Percentiles rank a stretch among this genome's conserved stretches.
Conservation (phyloP, 2,113 vertebrate genomes). For the Collichthys lucidus region DNA sequence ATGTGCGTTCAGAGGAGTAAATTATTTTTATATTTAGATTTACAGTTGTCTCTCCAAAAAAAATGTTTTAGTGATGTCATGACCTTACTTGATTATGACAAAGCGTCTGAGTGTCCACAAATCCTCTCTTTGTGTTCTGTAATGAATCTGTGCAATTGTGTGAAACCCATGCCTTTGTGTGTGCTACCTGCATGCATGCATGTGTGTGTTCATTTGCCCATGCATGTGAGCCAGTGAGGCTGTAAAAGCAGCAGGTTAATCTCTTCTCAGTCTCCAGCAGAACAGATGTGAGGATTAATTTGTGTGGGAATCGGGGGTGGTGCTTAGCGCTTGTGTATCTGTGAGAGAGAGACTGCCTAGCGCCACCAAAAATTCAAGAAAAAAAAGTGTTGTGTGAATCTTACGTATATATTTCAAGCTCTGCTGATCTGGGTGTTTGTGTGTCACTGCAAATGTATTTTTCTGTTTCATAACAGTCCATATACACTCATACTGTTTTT, state of each 20-base stretch:
- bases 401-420: neutral
- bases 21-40: neutral
- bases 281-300: conserved; percentile 78
- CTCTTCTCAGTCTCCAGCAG: conserved; percentile 62
- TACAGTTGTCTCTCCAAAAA: neutral
- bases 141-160: neutral
- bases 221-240: conserved; percentile 38
- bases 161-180: neutral
- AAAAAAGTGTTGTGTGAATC: conserved; percentile 1
- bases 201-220: neutral
- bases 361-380: conserved; percentile 4
- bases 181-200: neutral
- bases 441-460: neutral
- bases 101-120: neutral
- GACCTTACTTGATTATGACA: conserved; percentile 1
- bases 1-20: neutral
- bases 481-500: neutral
- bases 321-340: conserved; percentile 31
- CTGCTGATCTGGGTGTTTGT: neutral
- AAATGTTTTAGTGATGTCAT: neutral
- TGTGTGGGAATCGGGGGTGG: conserved; percentile 38
- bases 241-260: conserved; percentile 71
- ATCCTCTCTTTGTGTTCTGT: neutral
- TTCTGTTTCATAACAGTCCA: neutral
- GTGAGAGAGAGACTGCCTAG: neutral